phyloP scores from a whole-genome alignment of 2,797 vertebrate species.

The Sebastes matsubarae region DNA sequence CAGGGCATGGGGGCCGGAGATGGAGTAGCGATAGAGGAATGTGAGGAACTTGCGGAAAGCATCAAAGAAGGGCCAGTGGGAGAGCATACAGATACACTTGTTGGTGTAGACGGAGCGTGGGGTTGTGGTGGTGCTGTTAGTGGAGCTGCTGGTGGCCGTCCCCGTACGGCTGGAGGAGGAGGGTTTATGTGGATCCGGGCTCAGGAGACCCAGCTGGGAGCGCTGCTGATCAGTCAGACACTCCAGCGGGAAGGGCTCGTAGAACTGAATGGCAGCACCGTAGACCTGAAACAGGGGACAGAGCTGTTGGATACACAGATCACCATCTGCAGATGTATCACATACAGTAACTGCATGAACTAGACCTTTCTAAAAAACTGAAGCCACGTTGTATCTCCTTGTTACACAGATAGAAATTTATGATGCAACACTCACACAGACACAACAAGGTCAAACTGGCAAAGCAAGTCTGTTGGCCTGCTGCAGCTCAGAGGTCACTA shows the following conservation, averaged over 20 bases:
- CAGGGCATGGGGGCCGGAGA: constrained; percentile 95
- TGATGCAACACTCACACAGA: not conserved
- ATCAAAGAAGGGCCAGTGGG: constrained; percentile 98
- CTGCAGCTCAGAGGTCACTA: not conserved
- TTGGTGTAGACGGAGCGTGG: constrained; percentile 86
- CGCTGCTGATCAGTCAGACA: constrained; percentile 91
- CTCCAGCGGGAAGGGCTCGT: constrained; percentile 90
- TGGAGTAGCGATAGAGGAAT: constrained; percentile 98
- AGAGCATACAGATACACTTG: constrained; percentile 98
- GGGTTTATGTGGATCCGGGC: constrained; percentile 68
- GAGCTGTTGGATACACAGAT: not conserved
- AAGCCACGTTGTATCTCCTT: not conserved
- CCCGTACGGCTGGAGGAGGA: constrained; percentile 38
- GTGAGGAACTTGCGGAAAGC: constrained; percentile 97
- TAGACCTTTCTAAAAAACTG: not conserved
- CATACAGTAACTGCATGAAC: not conserved
- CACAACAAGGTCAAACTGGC: not conserved
- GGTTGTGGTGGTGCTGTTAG: not conserved
- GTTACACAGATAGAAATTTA: not conserved
- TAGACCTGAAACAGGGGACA: constrained; percentile 69
- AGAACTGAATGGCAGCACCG: constrained; percentile 85
- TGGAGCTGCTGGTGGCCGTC: not conserved
- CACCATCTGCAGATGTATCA: not conserved
- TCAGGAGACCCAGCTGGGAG: constrained; percentile 87
- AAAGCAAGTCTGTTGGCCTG: not conserved